Evolutionary conservation across 2,113 vertebrate species (phyloP).

Genomic region (Gallinago media): DNA sequence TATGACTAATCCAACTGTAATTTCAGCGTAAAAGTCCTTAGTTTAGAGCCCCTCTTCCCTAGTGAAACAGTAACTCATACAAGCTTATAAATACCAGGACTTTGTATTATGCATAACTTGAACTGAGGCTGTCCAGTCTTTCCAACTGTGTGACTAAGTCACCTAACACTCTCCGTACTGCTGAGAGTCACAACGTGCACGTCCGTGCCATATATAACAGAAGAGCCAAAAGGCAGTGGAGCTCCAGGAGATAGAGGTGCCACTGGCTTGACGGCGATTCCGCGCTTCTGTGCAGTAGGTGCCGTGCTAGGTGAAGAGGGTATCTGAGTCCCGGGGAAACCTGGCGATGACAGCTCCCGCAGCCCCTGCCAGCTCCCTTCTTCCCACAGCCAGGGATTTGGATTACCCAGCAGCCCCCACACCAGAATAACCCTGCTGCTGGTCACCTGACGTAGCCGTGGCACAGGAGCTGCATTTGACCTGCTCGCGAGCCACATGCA

Average conservation of each 20-base stretch:
- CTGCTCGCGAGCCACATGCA: neutral
- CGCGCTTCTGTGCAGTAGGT: neutral
- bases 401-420: conserved; percentile 15
- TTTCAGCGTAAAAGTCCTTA: neutral
- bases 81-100: neutral
- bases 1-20: neutral
- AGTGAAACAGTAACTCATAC: neutral
- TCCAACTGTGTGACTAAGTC: neutral
- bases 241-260: neutral
- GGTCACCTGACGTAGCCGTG: conserved; percentile 6
- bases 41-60: neutral
- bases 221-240: neutral
- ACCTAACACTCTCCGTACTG: neutral
- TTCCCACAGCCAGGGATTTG: conserved; percentile 40
- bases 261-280: rapidly evolving
- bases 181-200: neutral
- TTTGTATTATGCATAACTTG: neutral
- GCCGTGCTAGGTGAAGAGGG: neutral
- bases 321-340: neutral
- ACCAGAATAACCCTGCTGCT: conserved; percentile 44
- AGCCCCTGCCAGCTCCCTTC: conserved; percentile 38
- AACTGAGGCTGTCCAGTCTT: neutral
- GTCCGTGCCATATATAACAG: neutral
- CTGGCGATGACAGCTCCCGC: conserved; percentile 5
- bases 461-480: conserved; percentile 24